phyloP scores from a whole-genome alignment of 2,113 vertebrate species.

The Chauna torquata region DNA sequence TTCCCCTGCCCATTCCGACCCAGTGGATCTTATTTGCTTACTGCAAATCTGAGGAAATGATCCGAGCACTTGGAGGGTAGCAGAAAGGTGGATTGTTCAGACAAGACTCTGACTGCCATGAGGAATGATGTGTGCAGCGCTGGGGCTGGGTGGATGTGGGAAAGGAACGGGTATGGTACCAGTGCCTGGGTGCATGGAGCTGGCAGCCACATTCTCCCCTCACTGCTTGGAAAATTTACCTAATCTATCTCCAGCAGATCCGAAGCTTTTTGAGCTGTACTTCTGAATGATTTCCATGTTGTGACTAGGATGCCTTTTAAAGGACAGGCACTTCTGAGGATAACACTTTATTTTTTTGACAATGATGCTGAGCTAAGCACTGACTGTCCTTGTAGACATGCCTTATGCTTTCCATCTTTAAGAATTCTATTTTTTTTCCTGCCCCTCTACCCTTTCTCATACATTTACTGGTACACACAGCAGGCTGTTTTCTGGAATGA shows the following conservation, averaged over 20 bases:
- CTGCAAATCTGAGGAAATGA: rapidly evolving
- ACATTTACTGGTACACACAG: background rate
- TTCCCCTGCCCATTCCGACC: background rate
- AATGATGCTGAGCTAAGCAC: background rate
- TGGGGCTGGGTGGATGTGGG: background rate
- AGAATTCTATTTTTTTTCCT: background rate
- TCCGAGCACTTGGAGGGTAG: rapidly evolving
- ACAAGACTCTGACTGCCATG: background rate
- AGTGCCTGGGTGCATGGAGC: background rate
- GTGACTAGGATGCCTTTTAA: background rate
- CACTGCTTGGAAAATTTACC: background rate
- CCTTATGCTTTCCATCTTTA: background rate
- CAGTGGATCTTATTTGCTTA: rapidly evolving
- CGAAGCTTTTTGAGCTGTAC: background rate
- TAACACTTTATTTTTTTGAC: background rate
- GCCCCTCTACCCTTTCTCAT: background rate
- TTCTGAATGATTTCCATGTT: background rate
- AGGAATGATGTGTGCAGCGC: background rate
- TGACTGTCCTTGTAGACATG: background rate
- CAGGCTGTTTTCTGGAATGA: background rate
- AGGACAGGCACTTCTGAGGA: background rate
- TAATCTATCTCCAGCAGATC: background rate
- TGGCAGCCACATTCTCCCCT: background rate
- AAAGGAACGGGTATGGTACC: background rate
- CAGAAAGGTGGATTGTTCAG: rapidly evolving